phyloP scores from a whole-genome alignment of 2,797 vertebrate species.

The Gallirallus australis region DNA sequence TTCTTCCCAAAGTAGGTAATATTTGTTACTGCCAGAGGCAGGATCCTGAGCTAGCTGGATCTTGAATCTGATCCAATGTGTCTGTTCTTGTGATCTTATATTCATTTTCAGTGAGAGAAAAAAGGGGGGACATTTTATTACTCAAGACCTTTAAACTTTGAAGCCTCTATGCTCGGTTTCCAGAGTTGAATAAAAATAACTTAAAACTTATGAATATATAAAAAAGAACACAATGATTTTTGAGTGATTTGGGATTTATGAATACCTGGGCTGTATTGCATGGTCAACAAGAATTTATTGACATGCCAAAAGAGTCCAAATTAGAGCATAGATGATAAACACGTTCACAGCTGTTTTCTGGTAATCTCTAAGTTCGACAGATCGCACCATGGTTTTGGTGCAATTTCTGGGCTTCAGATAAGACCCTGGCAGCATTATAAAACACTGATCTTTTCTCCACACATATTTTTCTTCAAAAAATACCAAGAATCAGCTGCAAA shows the following conservation, averaged over 20 bases:
- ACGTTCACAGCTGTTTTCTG: constrained; percentile 1
- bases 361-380: not conserved
- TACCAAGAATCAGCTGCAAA: not conserved
- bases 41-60: not conserved
- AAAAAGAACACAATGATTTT: not conserved
- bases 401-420: constrained; percentile 10
- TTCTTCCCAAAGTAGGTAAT: constrained; percentile 13
- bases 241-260: not conserved
- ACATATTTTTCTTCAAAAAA: not conserved
- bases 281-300: not conserved
- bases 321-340: not conserved
- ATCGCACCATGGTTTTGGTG: not conserved
- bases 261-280: not conserved
- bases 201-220: not conserved
- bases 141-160: not conserved
- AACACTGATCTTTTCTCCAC: not conserved
- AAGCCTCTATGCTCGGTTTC: not conserved
- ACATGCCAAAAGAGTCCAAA: not conserved
- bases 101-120: not conserved
- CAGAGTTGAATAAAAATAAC: not conserved
- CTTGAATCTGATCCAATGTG: constrained; percentile 16
- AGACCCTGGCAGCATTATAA: not conserved
- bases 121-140: not conserved
- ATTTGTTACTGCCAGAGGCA: not conserved
- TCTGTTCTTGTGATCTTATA: constrained; percentile 10